Percentiles rank a stretch among this genome's conserved stretches.
phyloP scores from a whole-genome alignment of 2,888 invertebrate genomes.

The Tuta absoluta region DNA sequence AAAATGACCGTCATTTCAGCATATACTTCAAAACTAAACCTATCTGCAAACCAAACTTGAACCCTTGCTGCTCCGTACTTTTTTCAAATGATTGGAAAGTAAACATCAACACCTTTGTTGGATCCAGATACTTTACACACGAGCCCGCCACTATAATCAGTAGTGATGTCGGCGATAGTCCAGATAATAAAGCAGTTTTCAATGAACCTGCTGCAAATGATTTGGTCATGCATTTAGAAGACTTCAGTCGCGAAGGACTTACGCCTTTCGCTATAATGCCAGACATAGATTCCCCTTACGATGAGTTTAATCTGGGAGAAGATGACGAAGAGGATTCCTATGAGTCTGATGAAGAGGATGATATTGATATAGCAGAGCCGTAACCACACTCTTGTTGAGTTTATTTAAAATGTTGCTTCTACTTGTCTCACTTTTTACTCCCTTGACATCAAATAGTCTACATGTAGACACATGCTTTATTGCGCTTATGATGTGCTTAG shows the following conservation, averaged over 20 bases:
- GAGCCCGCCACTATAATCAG: not conserved
- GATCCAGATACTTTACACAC: not conserved
- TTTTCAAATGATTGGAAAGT: not conserved
- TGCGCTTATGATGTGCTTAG: too few relatives aligned
- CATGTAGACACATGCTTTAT: too few relatives aligned
- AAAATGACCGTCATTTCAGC: not conserved
- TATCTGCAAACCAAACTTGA: not conserved
- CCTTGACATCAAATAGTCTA: too few relatives aligned
- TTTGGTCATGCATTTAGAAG: not conserved
- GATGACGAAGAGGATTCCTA: not conserved
- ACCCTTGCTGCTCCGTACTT: not conserved
- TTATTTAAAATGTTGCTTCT: not conserved
- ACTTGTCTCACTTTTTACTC: not conserved
- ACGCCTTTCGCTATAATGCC: conserved; percentile 8
- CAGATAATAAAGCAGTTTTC: not conserved
- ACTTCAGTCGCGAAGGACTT: not conserved
- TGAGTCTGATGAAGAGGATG: not conserved
- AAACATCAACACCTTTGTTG: not conserved
- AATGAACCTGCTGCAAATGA: not conserved
- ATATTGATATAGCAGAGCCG: not conserved
- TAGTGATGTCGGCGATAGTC: not conserved
- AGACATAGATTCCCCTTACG: conserved; percentile 1
- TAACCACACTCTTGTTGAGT: not conserved
- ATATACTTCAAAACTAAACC: not conserved
- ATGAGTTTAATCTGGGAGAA: conserved; percentile 5